These are phyloP conservation scores for Apus apus DNA, from an alignment of 2,113 vertebrate genomes.

Conservation along the genomic window DNA sequence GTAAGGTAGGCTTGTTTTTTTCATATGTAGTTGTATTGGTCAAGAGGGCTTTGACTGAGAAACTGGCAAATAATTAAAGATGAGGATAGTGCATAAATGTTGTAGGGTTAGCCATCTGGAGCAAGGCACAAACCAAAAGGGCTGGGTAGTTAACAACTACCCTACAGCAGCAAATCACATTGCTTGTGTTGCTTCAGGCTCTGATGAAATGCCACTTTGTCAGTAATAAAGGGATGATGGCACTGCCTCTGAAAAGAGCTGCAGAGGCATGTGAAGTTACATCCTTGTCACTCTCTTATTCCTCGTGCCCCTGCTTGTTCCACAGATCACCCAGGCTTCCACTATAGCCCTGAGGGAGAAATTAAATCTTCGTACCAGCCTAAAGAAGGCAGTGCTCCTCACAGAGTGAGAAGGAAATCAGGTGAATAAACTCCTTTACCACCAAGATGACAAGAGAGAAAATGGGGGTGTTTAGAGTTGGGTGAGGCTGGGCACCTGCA, in stretches of 20 bases:
- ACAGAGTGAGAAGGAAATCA: constrained; percentile 90
- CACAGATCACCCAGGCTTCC: constrained; percentile 93
- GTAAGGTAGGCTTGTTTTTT: not conserved
- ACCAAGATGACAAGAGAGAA: not conserved
- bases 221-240: not conserved
- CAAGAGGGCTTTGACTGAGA: not conserved
- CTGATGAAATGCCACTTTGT: not conserved
- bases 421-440: constrained; percentile 73
- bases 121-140: not conserved
- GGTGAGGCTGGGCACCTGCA: not conserved
- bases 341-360: constrained; percentile 85
- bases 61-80: not conserved
- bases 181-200: not conserved
- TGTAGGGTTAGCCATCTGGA: not conserved
- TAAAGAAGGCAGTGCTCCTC: constrained; percentile 82
- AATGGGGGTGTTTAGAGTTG: not conserved
- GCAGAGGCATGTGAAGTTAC: not conserved
- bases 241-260: not conserved
- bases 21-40: not conserved
- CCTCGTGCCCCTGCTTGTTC: not conserved
- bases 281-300: not conserved
- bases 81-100: not conserved
- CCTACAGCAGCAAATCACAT: not conserved
- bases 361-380: constrained; percentile 73
- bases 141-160: not conserved